These are phyloP conservation scores for Cryptoblepharus egeriae DNA, from an alignment of 2,797 vertebrate genomes.

Conservation along the genomic window DNA sequence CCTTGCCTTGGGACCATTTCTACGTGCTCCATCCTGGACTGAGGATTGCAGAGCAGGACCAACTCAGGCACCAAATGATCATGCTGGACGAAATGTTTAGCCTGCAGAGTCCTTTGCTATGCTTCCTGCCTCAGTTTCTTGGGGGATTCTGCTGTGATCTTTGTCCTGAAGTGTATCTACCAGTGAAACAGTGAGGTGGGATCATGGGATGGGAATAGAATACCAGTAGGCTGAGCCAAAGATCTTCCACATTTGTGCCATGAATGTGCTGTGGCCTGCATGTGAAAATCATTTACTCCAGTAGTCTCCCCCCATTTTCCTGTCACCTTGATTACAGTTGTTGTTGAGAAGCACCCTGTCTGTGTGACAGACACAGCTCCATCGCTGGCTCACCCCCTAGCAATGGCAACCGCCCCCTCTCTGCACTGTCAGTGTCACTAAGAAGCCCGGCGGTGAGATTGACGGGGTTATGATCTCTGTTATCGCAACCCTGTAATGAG, in stretches of 20 bases:
- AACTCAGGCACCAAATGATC: no score
- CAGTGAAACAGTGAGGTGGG: no score
- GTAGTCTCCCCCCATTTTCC: not conserved
- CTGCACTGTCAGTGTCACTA: fast-evolving
- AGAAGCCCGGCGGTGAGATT: fast-evolving
- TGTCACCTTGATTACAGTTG: not conserved
- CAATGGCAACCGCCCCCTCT: not conserved
- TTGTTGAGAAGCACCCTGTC: not conserved
- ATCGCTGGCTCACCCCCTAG: not conserved
- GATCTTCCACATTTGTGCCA: not conserved
- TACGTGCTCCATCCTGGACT: not conserved
- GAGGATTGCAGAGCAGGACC: no score
- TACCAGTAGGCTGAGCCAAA: no score
- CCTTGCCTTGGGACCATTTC: no score
- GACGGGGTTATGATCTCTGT: fast-evolving
- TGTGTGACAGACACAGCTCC: not conserved
- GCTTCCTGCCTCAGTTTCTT: not conserved
- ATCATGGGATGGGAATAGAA: no score
- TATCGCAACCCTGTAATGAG: fast-evolving
- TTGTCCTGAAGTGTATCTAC: no score
- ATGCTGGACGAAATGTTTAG: no score
- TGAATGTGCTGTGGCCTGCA: not conserved
- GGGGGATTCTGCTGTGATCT: not conserved
- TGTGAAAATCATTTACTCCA: fast-evolving
- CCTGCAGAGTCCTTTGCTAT: fast-evolving